Evolutionary conservation across 2,888 invertebrate species (phyloP), one percentile per base, ranked within the genome.

Genomic region (Fissipunctia ypsillon): DNA sequence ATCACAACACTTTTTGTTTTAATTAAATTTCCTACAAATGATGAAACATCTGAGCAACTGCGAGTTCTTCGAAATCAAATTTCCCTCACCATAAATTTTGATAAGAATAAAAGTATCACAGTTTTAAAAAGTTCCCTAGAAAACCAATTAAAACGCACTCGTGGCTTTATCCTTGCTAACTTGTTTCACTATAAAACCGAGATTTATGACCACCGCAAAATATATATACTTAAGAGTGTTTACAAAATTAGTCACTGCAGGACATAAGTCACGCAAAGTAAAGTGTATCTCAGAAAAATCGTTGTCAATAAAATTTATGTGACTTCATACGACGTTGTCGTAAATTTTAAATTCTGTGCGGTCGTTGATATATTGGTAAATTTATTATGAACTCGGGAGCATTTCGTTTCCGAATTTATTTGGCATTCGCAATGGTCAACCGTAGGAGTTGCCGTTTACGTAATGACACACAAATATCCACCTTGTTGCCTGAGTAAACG

Each of bases 171-270:
- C 64, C 66, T 81, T 71, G 52, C 70, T 59, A 75, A 76, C 84
- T 75, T 75, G 73, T 75, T 72, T 81, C 80, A 81, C 81, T 81
- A 86, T 88, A 85, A 89, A 89, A 88, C 50, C 25, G 45, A 88
- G 89, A 92, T 91, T 92, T 92, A 92, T 88, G 73, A 77, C 82
- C 79, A 89, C 90, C 89, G 83, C 90, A 88, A 84, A 84, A 78
- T 79, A 80, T 84, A 54, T 43, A 81, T 59, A 67, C 38, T 85
- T 28, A 12, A 25, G 57, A 74, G 56, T 69, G 79, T 86, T 83
- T 78, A 86, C 81, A 70, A 85, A 86, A 89, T 90, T 90, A 89
- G 88, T 87, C 88, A 91, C 81, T 86, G 63, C 67, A 64, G 67
- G 76, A 69, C 78, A 73, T 78, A 81, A 83, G 73, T 70, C 69